Conservation (phyloP, 2,797 vertebrate species). For the Oreochromis grahami region DNA sequence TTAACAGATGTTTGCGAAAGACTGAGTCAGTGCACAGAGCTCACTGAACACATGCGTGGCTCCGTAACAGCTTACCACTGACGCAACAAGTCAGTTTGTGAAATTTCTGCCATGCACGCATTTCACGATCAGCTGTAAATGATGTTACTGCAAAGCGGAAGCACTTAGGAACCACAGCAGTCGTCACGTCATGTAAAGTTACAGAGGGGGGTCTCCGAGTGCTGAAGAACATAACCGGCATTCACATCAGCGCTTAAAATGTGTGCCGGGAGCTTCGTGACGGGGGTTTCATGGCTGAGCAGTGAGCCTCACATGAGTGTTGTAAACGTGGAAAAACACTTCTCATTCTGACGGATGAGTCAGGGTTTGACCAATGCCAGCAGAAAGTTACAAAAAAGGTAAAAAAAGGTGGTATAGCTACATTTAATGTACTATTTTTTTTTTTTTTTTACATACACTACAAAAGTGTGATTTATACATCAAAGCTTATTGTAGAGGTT, state of each 20-base stretch:
- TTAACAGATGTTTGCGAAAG: neutral
- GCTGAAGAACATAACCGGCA: accelerated
- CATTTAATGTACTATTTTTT: neutral
- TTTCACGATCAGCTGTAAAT: neutral
- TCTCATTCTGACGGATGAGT: neutral
- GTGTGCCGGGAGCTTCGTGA: neutral
- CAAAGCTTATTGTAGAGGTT: neutral
- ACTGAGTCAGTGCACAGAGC: no score
- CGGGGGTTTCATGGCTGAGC: accelerated
- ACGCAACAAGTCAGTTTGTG: neutral
- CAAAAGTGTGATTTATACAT: neutral
- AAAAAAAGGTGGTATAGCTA: neutral
- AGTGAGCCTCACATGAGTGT: neutral
- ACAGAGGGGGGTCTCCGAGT: neutral
- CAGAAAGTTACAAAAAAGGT: neutral
- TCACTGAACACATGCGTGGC: neutral
- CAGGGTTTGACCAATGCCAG: neutral
- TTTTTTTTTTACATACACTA: neutral
- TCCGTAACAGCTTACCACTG: neutral
- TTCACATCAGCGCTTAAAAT: accelerated
- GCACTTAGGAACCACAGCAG: accelerated
- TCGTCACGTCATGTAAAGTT: neutral
- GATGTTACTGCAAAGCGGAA: neutral
- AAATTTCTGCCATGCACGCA: accelerated
- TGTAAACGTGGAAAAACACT: neutral